Conservation (phyloP, 2,113 vertebrate genomes). For the Clupea harengus region DNA sequence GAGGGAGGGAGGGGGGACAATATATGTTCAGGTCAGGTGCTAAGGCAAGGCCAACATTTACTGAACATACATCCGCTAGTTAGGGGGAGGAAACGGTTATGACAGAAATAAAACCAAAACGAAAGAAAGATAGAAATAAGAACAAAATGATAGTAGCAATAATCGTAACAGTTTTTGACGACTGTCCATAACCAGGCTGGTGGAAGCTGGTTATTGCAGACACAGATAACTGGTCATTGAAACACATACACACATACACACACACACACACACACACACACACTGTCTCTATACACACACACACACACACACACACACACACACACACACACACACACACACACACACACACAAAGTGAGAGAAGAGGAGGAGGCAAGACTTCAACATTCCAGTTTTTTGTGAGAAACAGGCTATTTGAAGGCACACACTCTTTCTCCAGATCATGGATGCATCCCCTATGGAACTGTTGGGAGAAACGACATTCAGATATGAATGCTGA, state of each 20-base stretch:
- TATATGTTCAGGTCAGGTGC: conserved; percentile 66
- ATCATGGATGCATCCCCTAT: neutral
- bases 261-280: conserved; percentile 16
- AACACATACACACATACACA: conserved; percentile 28
- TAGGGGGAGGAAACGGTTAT: conserved; percentile 68
- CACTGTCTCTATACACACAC: too few relatives aligned
- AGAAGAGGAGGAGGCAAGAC: neutral
- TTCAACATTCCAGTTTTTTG: conserved; percentile 4
- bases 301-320: neutral
- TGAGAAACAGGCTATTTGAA: conserved; percentile 12
- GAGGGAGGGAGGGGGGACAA: neutral
- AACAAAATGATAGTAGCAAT: conserved; percentile 26
- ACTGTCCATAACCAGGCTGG: conserved; percentile 68
- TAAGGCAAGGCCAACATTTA: conserved; percentile 64
- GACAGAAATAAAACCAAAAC: conserved; percentile 56
- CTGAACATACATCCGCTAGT: conserved; percentile 69
- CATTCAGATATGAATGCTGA: conserved; percentile 50
- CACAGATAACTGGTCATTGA: neutral
- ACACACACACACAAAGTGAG: neutral
- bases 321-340: conserved; percentile 9
- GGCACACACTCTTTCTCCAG: conserved; percentile 13
- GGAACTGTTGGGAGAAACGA: conserved; percentile 46
- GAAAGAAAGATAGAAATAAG: conserved; percentile 20
- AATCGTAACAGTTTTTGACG: conserved; percentile 45
- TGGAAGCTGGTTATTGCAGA: conserved; percentile 67